phyloP scores from a whole-genome alignment of 1,140 invertebrate species.

The Carcinoscorpius rotundicauda region DNA sequence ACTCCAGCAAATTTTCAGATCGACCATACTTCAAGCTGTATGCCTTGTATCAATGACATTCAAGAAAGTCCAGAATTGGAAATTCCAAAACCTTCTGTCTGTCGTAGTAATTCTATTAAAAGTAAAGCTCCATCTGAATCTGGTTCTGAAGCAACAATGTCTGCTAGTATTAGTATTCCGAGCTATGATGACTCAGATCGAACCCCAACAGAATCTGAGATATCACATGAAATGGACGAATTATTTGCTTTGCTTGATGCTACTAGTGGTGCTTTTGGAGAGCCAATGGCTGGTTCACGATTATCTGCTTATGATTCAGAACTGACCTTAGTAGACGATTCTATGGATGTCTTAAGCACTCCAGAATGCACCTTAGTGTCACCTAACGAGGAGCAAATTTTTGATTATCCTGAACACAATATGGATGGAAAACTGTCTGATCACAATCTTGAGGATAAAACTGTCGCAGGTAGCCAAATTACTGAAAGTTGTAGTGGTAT shows the following conservation, averaged over 20 bases:
- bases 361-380: no score
- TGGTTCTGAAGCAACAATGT: constrained; percentile 20
- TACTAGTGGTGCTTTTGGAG: constrained; percentile 7
- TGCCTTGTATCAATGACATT: not conserved
- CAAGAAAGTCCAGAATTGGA: constrained; percentile 17
- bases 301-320: no score
- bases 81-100: constrained; percentile 11
- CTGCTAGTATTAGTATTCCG: constrained; percentile 20
- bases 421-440: no score
- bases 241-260: constrained; percentile 18
- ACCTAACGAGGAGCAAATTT: no score
- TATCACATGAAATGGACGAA: constrained; percentile 25
- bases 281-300: constrained; percentile 4
- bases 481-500: no score
- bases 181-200: constrained; percentile 23
- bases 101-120: constrained; percentile 12
- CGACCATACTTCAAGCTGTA: constrained; percentile 2
- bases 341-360: no score
- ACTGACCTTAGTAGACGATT: no score
- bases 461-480: no score
- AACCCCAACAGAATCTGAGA: constrained; percentile 21
- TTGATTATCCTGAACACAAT: no score
- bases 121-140: constrained; percentile 20
- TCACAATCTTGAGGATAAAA: no score
- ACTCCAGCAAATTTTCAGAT: constrained; percentile 1